phyloP scores from a whole-genome alignment of 2,888 invertebrate genomes.

The Mesodorylaimus sp. region DNA sequence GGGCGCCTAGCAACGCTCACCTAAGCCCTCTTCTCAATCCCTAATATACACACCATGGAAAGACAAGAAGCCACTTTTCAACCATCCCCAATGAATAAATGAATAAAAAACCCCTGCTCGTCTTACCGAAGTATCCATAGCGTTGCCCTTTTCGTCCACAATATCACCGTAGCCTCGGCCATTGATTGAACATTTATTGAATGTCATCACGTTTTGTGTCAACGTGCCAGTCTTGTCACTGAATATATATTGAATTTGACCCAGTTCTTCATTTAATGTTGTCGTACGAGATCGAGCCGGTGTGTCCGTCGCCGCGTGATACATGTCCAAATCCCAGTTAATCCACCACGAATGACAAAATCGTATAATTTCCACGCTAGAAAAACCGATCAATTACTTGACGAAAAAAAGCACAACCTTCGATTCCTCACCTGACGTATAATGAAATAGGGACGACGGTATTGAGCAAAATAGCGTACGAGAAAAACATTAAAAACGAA shows the following conservation, averaged over 20 bases:
- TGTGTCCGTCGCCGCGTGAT: constrained; percentile 66
- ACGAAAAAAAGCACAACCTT: neutral
- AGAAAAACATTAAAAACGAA: constrained; percentile 90
- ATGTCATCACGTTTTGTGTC: constrained; percentile 98
- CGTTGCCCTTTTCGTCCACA: constrained; percentile 25
- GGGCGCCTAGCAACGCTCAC: too few species aligned
- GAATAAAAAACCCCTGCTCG: too few species aligned
- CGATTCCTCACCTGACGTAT: constrained; percentile 59
- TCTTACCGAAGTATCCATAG: constrained; percentile 11
- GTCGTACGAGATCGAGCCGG: constrained; percentile 89
- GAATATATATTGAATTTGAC: constrained; percentile 97
- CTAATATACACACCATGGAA: too few species aligned
- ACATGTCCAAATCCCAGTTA: constrained; percentile 98
- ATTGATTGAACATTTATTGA: constrained; percentile 92
- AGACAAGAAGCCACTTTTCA: too few species aligned
- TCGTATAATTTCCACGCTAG: constrained; percentile 66
- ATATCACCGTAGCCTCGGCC: constrained; percentile 79
- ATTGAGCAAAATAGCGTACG: constrained; percentile 95
- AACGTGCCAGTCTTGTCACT: constrained; percentile 98
- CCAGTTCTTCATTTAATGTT: constrained; percentile 90
- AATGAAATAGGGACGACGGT: constrained; percentile 98
- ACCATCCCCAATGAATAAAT: too few species aligned
- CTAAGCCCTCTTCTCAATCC: too few species aligned
- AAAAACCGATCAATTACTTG: constrained; percentile 12
- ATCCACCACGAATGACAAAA: constrained; percentile 94